A percentile compares a stretch with the other conserved stretches of the same genome.
Conservation (phyloP, 2,113 vertebrate genomes). For the Scytalopus superciliaris region DNA sequence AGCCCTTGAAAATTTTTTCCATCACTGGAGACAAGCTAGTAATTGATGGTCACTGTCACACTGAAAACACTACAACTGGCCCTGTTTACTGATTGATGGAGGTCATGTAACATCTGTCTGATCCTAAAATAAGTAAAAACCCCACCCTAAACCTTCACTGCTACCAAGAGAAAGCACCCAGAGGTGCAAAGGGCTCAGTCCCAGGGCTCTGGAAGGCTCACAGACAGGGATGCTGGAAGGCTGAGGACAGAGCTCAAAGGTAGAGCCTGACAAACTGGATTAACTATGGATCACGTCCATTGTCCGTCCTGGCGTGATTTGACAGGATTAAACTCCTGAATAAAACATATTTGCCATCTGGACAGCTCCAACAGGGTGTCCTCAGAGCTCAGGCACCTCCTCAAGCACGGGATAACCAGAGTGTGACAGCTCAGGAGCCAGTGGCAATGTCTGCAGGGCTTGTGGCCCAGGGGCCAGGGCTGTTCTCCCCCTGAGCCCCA, state of each 20-base stretch:
- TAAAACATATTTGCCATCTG: slow-evolving; percentile 30
- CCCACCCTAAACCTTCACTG: background rate
- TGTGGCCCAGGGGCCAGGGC: background rate
- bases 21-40: background rate
- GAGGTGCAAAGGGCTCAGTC: rapidly evolving
- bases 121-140: background rate
- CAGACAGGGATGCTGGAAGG: background rate
- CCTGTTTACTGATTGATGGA: background rate
- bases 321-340: slow-evolving; percentile 44
- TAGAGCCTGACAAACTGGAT: background rate
- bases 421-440: background rate
- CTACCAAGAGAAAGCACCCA: background rate
- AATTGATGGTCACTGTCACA: background rate
- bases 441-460: background rate
- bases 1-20: background rate
- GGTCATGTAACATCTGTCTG: background rate
- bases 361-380: background rate
- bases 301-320: background rate
- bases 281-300: background rate
- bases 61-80: background rate
- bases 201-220: rapidly evolving
- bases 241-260: background rate
- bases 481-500: background rate
- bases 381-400: background rate
- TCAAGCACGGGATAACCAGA: rapidly evolving